Conservation (phyloP, 2,797 vertebrate genomes). For the Pelobates cultripes region DNA sequence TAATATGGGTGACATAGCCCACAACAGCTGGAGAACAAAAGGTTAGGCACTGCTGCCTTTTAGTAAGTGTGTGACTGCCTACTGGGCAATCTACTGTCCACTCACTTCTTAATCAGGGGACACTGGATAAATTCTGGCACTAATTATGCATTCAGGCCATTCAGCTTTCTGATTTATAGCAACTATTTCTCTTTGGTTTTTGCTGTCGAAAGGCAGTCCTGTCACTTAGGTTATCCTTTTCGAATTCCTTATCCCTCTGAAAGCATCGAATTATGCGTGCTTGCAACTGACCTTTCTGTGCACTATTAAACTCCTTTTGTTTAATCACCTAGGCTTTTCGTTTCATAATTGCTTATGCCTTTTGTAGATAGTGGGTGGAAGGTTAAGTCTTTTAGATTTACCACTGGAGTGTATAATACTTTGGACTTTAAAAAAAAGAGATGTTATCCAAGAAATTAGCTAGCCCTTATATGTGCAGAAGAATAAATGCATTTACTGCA, state of each 20-base stretch:
- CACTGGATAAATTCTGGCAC: background rate
- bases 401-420: background rate
- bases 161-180: background rate
- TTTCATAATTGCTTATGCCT: background rate
- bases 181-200: background rate
- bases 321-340: background rate
- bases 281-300: background rate
- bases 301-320: constrained; percentile 10
- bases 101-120: background rate
- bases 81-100: background rate
- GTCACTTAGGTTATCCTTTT: background rate
- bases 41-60: background rate
- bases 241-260: constrained; percentile 7
- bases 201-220: background rate
- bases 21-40: background rate
- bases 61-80: background rate
- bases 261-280: background rate
- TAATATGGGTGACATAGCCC: too few relatives aligned
- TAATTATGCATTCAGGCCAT: background rate
- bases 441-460: background rate
- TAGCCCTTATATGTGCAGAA: background rate
- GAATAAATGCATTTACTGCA: background rate
- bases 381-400: background rate
- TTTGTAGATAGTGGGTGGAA: background rate
- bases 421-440: background rate